Evolutionary conservation across 2,113 vertebrate species (phyloP).

Genomic region (Myrmophylax atrothorax): DNA sequence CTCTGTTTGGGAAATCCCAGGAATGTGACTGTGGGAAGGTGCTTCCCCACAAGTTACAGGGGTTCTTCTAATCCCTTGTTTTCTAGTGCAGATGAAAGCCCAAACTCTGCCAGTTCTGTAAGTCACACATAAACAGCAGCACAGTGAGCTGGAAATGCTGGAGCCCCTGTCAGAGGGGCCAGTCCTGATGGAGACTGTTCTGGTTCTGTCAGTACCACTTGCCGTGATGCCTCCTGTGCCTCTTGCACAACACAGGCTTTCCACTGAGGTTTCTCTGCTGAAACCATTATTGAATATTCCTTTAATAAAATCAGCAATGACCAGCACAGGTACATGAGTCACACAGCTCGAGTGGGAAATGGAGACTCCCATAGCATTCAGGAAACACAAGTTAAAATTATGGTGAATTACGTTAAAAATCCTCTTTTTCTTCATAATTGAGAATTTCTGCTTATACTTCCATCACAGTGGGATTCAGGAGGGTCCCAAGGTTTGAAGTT

Average conservation of each 20-base stretch:
- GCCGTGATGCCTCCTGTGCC: not conserved
- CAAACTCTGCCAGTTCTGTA: not conserved
- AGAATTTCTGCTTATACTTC: not conserved
- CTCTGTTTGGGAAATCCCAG: not conserved
- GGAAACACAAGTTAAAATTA: not conserved
- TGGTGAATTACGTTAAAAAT: not conserved
- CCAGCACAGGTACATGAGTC: not conserved
- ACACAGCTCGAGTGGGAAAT: not conserved
- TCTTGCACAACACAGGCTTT: not conserved
- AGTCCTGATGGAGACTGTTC: not conserved
- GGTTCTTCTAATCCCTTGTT: not conserved
- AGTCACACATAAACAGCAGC: not conserved
- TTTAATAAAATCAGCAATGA: constrained; percentile 2
- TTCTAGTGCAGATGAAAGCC: not conserved
- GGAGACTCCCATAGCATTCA: not conserved
- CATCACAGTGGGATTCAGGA: not conserved
- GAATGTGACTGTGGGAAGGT: not conserved
- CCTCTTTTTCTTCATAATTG: not conserved
- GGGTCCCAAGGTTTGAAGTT: not conserved
- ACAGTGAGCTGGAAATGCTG: not conserved
- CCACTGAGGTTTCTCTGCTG: not conserved
- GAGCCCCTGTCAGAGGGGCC: not conserved
- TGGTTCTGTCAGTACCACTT: not conserved
- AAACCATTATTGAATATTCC: not conserved
- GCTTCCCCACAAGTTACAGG: not conserved